These are phyloP conservation scores for Chionoecetes opilio DNA, from an alignment of 1,140 invertebrate species.

Conservation along the genomic window DNA sequence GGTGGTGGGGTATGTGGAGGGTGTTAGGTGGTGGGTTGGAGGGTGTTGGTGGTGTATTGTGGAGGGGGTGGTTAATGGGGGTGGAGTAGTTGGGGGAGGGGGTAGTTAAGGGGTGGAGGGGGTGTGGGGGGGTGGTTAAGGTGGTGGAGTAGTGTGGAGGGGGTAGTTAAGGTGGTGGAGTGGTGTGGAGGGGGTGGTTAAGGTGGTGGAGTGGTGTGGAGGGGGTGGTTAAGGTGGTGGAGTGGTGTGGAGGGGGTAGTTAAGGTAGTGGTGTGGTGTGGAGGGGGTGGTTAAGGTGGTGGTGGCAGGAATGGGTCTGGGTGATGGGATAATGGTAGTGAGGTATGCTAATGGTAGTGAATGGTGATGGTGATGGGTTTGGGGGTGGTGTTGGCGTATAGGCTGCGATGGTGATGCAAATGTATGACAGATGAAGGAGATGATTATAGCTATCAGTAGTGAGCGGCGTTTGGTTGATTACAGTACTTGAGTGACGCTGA, in stretches of 20 bases:
- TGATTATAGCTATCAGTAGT: neutral
- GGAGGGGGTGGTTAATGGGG: neutral
- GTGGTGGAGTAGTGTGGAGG: no score
- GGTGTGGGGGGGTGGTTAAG: no score
- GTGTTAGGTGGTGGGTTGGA: no score
- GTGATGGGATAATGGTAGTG: neutral
- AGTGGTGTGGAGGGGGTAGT: no score
- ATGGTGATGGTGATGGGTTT: neutral
- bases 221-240: no score
- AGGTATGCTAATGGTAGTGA: slow-evolving; percentile 6
- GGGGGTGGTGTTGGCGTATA: neutral
- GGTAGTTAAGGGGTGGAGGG: no score
- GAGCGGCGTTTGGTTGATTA: neutral
- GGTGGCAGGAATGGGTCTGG: neutral
- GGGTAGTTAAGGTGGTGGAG: no score
- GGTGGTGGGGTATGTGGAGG: no score
- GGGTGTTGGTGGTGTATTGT: neutral
- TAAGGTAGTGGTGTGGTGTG: neutral
- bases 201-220: no score
- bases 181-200: no score
- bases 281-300: neutral
- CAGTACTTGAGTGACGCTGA: neutral
- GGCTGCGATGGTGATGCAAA: slow-evolving; percentile 16
- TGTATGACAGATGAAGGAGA: slow-evolving; percentile 7
- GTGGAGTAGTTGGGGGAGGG: no score